A percentile compares a stretch with the other conserved stretches of the same genome.
phyloP scores from a whole-genome alignment of 2,113 vertebrate species.

The Mus pahari region DNA sequence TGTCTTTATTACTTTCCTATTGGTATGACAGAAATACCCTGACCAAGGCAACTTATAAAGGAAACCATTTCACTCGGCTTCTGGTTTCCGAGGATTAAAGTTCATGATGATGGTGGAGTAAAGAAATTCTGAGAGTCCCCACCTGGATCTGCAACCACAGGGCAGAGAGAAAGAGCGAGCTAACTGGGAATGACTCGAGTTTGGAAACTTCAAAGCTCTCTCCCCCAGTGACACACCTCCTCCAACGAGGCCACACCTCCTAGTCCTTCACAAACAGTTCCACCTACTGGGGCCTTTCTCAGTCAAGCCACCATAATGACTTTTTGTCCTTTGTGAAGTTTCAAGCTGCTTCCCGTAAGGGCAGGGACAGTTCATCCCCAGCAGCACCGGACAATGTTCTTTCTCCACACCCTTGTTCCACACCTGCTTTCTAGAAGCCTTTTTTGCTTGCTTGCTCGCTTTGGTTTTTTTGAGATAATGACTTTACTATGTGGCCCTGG shows the following conservation, averaged over 20 bases:
- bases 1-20: not conserved
- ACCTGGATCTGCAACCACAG: not conserved
- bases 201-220: not conserved
- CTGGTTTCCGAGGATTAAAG: not conserved
- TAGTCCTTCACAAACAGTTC: not conserved
- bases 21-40: not conserved
- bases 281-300: not conserved
- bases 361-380: not conserved
- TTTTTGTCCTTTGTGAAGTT: not conserved
- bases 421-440: not conserved
- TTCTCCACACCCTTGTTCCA: not conserved
- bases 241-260: not conserved
- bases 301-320: not conserved
- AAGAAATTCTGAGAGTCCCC: not conserved
- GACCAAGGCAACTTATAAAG: not conserved
- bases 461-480: not conserved
- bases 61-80: not conserved
- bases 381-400: not conserved
- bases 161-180: not conserved
- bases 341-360: not conserved
- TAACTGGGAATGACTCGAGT: not conserved
- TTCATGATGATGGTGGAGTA: not conserved
- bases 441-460: not conserved
- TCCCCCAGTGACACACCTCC: not conserved
- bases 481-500: not conserved